A percentile compares a stretch with the other conserved stretches of the same genome.
Conservation (phyloP, 2,888 invertebrate genomes). For the Formica aserva region DNA sequence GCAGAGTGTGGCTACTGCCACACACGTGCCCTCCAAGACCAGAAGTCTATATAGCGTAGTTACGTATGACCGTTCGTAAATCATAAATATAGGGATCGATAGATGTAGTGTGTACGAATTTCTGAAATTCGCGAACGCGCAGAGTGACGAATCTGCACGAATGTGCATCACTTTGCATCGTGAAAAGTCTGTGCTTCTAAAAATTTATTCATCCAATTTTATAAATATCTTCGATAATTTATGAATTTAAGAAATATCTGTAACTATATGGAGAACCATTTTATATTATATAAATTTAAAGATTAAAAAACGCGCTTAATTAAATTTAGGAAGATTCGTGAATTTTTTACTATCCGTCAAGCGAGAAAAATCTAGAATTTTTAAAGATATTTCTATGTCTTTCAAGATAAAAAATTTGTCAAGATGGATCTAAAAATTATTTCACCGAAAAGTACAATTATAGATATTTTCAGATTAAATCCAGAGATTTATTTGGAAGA, state of each 20-base stretch:
- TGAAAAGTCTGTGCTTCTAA: not conserved
- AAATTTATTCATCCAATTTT: not conserved
- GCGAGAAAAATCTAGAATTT: not conserved
- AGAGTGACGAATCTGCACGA: not conserved
- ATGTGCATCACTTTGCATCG: not conserved
- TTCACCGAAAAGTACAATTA: not conserved
- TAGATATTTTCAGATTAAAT: slow-evolving; percentile 36
- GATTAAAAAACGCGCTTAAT: not conserved
- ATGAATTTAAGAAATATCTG: not conserved
- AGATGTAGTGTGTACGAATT: not conserved
- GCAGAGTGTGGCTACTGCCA: slow-evolving; percentile 5
- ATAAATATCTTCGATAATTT: not conserved
- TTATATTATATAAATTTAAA: not conserved
- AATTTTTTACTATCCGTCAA: not conserved
- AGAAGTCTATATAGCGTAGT: not conserved
- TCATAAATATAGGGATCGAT: slow-evolving; percentile 15
- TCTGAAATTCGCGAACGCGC: not conserved
- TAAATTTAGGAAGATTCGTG: not conserved
- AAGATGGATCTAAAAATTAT: not conserved
- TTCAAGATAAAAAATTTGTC: not conserved
- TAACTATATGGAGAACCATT: not conserved
- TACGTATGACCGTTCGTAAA: slow-evolving; percentile 35
- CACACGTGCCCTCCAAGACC: slow-evolving; percentile 21
- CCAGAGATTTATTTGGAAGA: slow-evolving; percentile 23
- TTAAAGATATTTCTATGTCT: not conserved